These are phyloP conservation scores for Sciurus niger DNA, from an alignment of 2,113 vertebrate species.

Conservation along the genomic window DNA sequence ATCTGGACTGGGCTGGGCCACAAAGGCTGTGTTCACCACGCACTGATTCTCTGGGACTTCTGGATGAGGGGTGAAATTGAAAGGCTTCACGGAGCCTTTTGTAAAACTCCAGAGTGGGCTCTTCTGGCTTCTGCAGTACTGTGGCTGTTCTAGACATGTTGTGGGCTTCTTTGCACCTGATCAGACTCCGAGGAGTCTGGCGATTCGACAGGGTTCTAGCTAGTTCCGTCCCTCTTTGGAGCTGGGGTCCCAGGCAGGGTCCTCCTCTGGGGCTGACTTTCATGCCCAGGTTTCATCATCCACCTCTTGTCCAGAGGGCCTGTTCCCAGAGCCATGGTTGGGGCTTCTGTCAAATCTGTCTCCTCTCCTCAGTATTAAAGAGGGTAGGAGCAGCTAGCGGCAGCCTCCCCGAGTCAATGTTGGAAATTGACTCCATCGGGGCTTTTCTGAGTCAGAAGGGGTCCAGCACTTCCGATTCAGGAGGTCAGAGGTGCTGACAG, in stretches of 20 bases:
- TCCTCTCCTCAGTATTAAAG: background rate
- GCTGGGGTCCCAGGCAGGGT: background rate
- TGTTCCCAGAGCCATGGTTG: background rate
- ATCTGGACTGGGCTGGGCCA: background rate
- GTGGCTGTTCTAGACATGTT: too few relatives aligned
- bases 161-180: too few relatives aligned
- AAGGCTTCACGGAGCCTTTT: background rate
- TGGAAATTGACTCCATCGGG: background rate
- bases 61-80: background rate
- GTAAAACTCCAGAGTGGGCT: background rate
- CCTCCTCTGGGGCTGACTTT: background rate
- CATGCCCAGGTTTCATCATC: background rate
- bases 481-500: background rate
- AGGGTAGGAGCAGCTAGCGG: background rate
- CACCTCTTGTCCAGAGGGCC: background rate
- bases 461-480: too few relatives aligned
- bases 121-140: too few relatives aligned
- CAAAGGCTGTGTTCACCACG: background rate
- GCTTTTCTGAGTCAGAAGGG: background rate
- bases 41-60: background rate
- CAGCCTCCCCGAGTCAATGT: too few relatives aligned
- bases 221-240: fast-evolving
- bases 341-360: background rate
- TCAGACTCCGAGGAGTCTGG: too few relatives aligned
- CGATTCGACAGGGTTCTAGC: background rate